Base-by-base conservation (phyloP, 92 coral and sea anemone genomes). In the Bergia sp. region DNA sequence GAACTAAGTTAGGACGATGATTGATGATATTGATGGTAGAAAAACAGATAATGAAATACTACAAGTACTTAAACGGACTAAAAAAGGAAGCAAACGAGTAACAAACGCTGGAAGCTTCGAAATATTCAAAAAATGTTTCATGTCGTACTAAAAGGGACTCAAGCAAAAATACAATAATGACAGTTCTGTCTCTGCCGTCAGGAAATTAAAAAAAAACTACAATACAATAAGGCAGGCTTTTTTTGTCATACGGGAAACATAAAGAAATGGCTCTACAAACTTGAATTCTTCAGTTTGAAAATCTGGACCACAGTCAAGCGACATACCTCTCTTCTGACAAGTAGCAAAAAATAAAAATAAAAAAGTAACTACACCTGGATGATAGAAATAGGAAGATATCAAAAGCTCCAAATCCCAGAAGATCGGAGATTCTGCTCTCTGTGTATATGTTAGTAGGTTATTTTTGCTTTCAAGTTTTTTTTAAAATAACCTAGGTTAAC, bases 231-330 rank as follows among this genome's bases (percentile, higher is more conserved):
- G 53, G 29, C 45, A 80, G 10, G 55, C 71, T 55, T 53, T 80
- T 80, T 80, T 80, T 80, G 72, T 80, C 72, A 53, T 80, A 80
- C 45, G 53, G 84, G 84, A 80, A 80, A 80, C 53, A 18, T 18
- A 50, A 80, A 55, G 84, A 80, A 23, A 80, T 18, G 4, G 55
- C 29, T 80, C 71, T 41, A 50, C 84, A 41, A 55, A 80, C 69
- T 80, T 40, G 84, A 80, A 80, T 80, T 80, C 84, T 80, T 55
- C 45, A 80, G 83, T 7, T 79, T 69, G 45, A 47, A 79, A 79
- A 55, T 50, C 23, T 47, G 29, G 37, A 16, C 69, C 84, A 49
- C 2, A 80, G 84, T 72, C 42, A 79, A 49, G 66, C 42, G 41
- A 49, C 82, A 79, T 77, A 77, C 82, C 58, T 77, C 29, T 77